Conservation (phyloP, 2,888 invertebrate species). For the Diarsia rubi region DNA sequence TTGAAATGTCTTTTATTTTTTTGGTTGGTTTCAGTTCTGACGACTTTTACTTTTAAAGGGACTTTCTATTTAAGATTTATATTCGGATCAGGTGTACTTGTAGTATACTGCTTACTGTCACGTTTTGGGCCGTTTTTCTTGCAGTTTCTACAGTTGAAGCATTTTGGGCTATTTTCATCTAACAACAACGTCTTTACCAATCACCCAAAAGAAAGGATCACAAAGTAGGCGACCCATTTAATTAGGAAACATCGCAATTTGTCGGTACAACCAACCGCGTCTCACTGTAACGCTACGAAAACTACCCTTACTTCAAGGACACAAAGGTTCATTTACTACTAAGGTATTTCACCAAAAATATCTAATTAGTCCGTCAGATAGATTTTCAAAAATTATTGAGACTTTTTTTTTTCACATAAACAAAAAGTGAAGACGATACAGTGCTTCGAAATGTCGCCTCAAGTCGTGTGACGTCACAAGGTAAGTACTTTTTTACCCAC, state of each 20-base stretch:
- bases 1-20: constrained; percentile 18
- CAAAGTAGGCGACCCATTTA: not conserved
- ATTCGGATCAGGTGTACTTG: not conserved
- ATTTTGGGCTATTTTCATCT: not conserved
- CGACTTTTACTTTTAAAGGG: not conserved
- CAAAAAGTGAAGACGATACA: too few species aligned
- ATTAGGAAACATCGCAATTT: not conserved
- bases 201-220: too few species aligned
- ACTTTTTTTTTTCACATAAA: too few species aligned
- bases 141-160: not conserved
- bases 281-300: not conserved
- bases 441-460: too few species aligned
- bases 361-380: too few species aligned
- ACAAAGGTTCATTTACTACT: not conserved
- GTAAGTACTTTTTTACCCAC: too few species aligned
- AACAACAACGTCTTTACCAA: too few species aligned
- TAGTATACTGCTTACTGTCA: not conserved
- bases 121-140: not conserved
- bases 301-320: not conserved
- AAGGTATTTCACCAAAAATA: too few species aligned
- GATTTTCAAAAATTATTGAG: too few species aligned
- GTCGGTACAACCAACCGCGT: not conserved
- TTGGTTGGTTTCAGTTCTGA: not conserved
- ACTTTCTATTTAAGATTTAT: not conserved
- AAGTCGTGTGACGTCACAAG: too few species aligned